Percentiles rank a stretch among this genome's conserved stretches.
These are phyloP conservation scores for Hydropotes inermis DNA, from an alignment of 2,113 vertebrate genomes.

Conservation along the genomic window DNA sequence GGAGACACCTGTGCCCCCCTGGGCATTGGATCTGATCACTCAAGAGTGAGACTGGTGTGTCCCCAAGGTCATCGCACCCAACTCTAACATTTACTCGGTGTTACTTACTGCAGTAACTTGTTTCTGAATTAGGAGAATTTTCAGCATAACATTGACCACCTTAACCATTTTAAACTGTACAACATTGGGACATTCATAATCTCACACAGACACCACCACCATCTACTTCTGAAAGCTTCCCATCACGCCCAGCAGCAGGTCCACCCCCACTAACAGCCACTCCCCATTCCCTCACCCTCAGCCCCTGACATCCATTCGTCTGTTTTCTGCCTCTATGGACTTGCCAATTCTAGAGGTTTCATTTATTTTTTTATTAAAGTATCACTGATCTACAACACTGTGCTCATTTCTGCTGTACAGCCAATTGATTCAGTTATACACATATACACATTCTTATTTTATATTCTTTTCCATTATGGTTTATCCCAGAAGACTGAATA, in stretches of 20 bases:
- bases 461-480: background rate
- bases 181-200: background rate
- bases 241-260: too few relatives aligned
- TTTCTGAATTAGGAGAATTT: background rate
- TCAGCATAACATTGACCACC: background rate
- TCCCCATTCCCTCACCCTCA: fast-evolving
- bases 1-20: background rate
- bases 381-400: background rate
- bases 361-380: background rate
- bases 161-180: too few relatives aligned
- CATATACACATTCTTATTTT: background rate
- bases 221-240: background rate
- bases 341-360: background rate
- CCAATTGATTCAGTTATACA: background rate
- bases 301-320: background rate
- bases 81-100: background rate
- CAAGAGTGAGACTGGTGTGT: background rate
- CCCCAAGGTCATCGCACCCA: background rate
- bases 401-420: background rate
- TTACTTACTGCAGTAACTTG: background rate
- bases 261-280: background rate
- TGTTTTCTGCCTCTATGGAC: background rate
- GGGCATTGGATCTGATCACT: background rate
- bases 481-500: background rate
- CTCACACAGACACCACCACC: too few relatives aligned